Evolutionary conservation across 2,888 invertebrate genomes (phyloP).

Genomic region (Eristalis arbustorum): DNA sequence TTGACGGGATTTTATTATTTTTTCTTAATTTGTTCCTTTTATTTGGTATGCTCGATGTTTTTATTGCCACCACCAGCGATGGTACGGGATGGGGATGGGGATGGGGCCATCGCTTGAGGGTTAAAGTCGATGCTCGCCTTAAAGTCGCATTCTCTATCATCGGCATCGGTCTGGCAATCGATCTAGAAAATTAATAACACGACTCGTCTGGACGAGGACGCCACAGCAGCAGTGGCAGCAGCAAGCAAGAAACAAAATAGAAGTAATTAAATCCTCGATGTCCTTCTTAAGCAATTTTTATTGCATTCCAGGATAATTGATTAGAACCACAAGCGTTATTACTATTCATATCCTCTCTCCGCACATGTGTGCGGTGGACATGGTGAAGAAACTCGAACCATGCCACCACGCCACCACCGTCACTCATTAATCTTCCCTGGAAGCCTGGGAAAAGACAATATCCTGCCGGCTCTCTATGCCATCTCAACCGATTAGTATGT

Average conservation of each 20-base stretch:
- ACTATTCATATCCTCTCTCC: conserved; percentile 43
- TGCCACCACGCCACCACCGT: neutral
- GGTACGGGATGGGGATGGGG: neutral
- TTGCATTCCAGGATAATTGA: conserved; percentile 69
- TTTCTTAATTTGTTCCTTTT: conserved; percentile 62
- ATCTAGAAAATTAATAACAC: conserved; percentile 66
- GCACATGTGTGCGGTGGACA: conserved; percentile 23
- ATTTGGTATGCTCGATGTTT: conserved; percentile 52
- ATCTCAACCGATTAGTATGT: conserved; percentile 23
- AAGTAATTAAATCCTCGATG: conserved; percentile 64
- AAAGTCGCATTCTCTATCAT: conserved; percentile 15
- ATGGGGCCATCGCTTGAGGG: conserved; percentile 15
- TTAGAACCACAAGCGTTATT: conserved; percentile 54
- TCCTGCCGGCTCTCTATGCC: conserved; percentile 40
- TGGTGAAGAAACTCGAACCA: conserved; percentile 16
- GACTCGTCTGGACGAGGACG: neutral
- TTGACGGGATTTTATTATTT: conserved; percentile 57
- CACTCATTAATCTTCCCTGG: conserved; percentile 62
- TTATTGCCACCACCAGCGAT: conserved; percentile 34
- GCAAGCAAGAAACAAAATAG: conserved; percentile 12
- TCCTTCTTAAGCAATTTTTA: conserved; percentile 68
- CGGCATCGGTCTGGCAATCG: conserved; percentile 29
- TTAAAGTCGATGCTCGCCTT: conserved; percentile 42
- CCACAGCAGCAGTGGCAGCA: neutral
- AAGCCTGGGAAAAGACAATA: conserved; percentile 63